Evolutionary conservation across 2,113 vertebrate species (phyloP), one percentile per base, ranked within the genome.

Genomic region (Brienomyrus longianalis): DNA sequence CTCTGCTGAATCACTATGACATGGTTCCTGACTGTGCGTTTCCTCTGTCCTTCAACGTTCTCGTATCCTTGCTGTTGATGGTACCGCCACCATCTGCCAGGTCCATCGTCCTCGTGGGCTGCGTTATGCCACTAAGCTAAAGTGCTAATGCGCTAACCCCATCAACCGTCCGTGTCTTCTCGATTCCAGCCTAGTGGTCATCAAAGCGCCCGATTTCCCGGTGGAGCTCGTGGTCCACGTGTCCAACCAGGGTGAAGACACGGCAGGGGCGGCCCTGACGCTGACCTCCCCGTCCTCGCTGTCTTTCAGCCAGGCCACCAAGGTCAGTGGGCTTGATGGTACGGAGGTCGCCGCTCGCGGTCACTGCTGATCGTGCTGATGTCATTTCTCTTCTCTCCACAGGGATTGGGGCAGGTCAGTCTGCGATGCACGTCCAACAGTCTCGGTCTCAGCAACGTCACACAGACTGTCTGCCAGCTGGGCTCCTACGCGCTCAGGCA

Each of bases 241-340:
- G 80, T 23, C 54, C 31, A 93, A 93, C 89, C 45, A 86, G 2
- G 93, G 92, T 88, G 93, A 93, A 87, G 93, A 93, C 23, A 74
- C 92, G 8, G 62, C 84, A 23, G 89, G 89, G 19, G 86, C 43
- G 23, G 80, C 88, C 35, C 88, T 93, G 51, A 54, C 23, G 4
- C 56, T 93, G 54, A 2, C 50, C 62, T 89, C 90, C 88, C 92
- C 91, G 13, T 88, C 90, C 35, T 45, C 87, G 3, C 86, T 93
- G 17, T 89, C 91, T n/a, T 92, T 91, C 50, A 84, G 85, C 17
- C 77, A 8, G 1, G 56, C 91, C 87, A 90, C 39, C 54, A 62
- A 27, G 91, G 93, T 93, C 48, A 70, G 90, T 52, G 5, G 0
- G 19, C 3, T 23, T 45, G n/a, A 45, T 21, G 19, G 13, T 3